Evolutionary conservation across 2,113 vertebrate species (phyloP), one percentile per base, ranked within the genome.

Genomic region (Toxotes jaculatrix): DNA sequence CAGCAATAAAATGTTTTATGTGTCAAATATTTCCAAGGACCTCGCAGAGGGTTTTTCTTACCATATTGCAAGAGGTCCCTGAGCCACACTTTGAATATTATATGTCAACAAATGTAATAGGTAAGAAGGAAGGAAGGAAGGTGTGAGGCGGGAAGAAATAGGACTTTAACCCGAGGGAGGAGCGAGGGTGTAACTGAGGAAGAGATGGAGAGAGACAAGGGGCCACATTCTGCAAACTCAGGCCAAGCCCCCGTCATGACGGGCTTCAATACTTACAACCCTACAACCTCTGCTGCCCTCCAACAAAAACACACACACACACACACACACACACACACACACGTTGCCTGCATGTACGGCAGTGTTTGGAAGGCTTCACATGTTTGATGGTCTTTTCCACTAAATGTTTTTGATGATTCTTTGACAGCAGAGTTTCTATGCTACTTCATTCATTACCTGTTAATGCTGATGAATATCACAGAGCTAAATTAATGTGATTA

Each of bases 221-320:
- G 72, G 16, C 56, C 80, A 84, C 80, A 83, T 80, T 87, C 74
- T 66, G 36, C 32, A 63, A 49, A 47, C 40, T 73, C 63, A 40
- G 83, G 71, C 60, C 65, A 80, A 86, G 66, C 90, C 85, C 68
- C 85, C 23, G 31, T 64, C 21, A 63, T 53, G 45, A 63, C 34
- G 23, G 34, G 51, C 61, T 36, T 64, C 34, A 55, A 8, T 75
- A 56, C 55, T 75, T 53, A 74, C 8, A 55, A 7, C n/a, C 45
- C 14, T 63, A 12, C 21, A 23, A 17, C 11, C 43, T 23, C 21
- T 36, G 42, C 40, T 21, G 16, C 40, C 27, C 17, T 38, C 60
- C 34, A 27, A 63, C 38, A 42, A 5, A 49, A 5, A 19, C 47
- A 17, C 47, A 38, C 36, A 38, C 36, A 5, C 4, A 7, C 36